A percentile compares a stretch with the other conserved stretches of the same genome.
phyloP scores from a whole-genome alignment of 1,140 invertebrate species.

The Pteromalus puparum region DNA sequence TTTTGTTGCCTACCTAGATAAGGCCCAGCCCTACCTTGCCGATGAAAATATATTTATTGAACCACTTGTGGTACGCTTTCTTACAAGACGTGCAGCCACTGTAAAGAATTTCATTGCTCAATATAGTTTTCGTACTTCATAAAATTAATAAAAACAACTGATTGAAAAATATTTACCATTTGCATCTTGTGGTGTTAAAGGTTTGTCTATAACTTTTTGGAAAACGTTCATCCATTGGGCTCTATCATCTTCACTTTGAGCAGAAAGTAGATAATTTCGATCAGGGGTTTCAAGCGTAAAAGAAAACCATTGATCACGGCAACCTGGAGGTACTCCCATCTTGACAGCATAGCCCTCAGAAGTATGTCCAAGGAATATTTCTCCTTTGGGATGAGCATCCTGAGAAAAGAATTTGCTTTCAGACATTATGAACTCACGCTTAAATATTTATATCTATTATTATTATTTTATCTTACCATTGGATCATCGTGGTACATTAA shows the following conservation, averaged over 20 bases:
- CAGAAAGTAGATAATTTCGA: conserved; percentile 88
- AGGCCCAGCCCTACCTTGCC: conserved; percentile 71
- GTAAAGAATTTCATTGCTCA: conserved; percentile 68
- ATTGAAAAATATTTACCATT: conserved; percentile 75
- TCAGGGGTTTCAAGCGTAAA: conserved; percentile 92
- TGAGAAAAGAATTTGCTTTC: conserved; percentile 56
- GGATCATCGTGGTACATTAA: conserved; percentile 94
- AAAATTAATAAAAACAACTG: background rate
- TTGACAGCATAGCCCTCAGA: conserved; percentile 84
- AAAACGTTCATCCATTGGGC: conserved; percentile 88
- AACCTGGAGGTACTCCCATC: conserved; percentile 79
- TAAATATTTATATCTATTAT: background rate
- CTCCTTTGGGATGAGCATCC: conserved; percentile 92
- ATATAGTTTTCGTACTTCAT: conserved; percentile 38
- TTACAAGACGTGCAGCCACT: conserved; percentile 83
- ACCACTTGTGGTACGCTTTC: conserved; percentile 83
- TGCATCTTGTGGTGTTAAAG: conserved; percentile 87
- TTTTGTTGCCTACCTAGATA: conserved; percentile 66
- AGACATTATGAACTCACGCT: background rate
- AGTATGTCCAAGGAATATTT: conserved; percentile 89
- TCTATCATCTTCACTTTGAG: conserved; percentile 84
- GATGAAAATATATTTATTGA: conserved; percentile 84
- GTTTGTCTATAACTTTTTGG: conserved; percentile 84
- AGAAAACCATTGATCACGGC: conserved; percentile 85
- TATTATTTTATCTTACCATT: conserved; percentile 73